Base-by-base conservation (phyloP, 2,797 vertebrate genomes). In the Hoplostethus mediterraneus region DNA sequence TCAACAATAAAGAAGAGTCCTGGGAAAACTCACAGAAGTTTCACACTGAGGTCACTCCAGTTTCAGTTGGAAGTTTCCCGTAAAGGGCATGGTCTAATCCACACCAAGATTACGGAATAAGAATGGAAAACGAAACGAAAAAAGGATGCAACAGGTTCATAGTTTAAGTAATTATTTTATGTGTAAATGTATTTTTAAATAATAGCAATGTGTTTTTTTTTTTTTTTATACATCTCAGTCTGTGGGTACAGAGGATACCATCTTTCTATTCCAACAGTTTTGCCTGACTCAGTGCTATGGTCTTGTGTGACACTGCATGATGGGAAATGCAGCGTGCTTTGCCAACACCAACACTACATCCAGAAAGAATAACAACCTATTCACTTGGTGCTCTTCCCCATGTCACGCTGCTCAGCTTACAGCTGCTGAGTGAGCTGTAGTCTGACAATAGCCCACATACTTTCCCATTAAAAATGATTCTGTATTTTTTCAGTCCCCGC, bases 311-410 rank as follows among this genome's bases (percentile, higher is more conserved):
- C 44, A 60, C 48, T 75, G 57, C 33, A 55, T 30, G 64, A 16
- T 12, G 13, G 61, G 67, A 83, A 86, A 71, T 36, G 49, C 63
- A 7, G 3, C 17, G 28, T 33, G 38, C 57, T 73, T 68, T 84
- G 79, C 82, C 87, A 80, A 77, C 79, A 84, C 49, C 65, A 81
- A 80, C 71, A 82, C 5, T n/a, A 2, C 8, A 55, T 57, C 44
- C 42, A 58, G 45, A 51, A 73, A 72, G 48, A 83, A 61, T 70
- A 83, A 69, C 66, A 84, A 17, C 12, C 31, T 58, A 71, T 63
- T 84, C 64, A 62, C 74, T 75, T 33, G 6, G 31, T 36, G 1
- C 25, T 13, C 25, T 1, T 53, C 44, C 48, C 17, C 6, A 13
- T 65, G 59, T 79, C 52, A 63, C 49, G 42, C 12, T 9, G 42